Evolutionary conservation across 1,140 invertebrate species (phyloP), one percentile per base, ranked within the genome.

Genomic region (Dreissena polymorpha): DNA sequence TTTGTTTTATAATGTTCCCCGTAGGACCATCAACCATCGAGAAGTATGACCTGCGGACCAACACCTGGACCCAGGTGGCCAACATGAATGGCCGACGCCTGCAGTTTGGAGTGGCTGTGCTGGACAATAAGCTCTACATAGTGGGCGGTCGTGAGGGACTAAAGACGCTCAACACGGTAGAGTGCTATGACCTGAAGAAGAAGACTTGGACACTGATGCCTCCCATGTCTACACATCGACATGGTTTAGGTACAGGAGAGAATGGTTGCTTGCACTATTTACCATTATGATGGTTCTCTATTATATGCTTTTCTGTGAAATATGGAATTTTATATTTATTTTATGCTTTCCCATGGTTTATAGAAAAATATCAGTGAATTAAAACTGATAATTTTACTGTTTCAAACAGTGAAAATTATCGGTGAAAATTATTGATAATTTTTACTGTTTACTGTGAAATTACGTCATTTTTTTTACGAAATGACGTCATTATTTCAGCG

Each of bases 121-220:
- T 98, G 67, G 96, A 97, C 84, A 96, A 96, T 72, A 97, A 97
- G 92, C 93, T 97, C 13, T 95, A 96, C 70, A 94, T 96, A 25
- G 97, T 97, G 16, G 97, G 97, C 27, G 98, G 97, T 12, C 94
- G 97, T 77, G 97, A 98, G 93, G 97, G 97, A n/a, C 94, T 98
- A 7, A 98, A 98, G 93, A 98, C 97, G 8, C 93, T 98, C 1
- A 97, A 97, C 88, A 96, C 96, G 7, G 97, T 97, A 73, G 97
- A 98, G 93, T 96, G 96, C 91, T 96, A 97, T 84, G 97, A 96
- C 90, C 94, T 97, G 67, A 95, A 95, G 23, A 96, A 91, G 79
- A 95, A 96, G 86, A 94, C 94, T 13, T 98, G 97, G 97, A 95
- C 94, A 50, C 94, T 95, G 29, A 93, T 98, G 73, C 96, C 96